Conservation (phyloP, 2,113 vertebrate genomes). For the Vicugna pacos region DNA sequence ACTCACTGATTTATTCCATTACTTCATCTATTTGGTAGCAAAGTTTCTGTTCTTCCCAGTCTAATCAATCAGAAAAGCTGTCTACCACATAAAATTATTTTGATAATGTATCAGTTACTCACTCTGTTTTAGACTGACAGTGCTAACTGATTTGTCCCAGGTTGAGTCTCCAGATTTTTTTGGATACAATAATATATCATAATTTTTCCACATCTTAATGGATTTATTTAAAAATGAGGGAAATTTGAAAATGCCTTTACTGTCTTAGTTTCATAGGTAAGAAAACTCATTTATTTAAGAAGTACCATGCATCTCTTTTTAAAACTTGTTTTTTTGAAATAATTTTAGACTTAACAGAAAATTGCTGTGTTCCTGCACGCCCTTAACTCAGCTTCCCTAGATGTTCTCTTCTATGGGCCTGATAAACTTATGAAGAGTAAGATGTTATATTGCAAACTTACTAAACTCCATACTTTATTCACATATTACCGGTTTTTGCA, state of each 20-base stretch:
- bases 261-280: neutral
- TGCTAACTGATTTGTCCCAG: neutral
- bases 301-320: neutral
- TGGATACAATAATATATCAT: neutral
- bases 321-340: neutral
- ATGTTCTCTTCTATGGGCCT: neutral
- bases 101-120: neutral
- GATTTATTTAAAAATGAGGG: neutral
- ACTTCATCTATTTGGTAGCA: neutral
- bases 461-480: neutral
- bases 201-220: neutral
- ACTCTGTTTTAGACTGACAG: neutral
- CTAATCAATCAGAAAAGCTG: slow-evolving; percentile 23
- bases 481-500: neutral
- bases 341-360: neutral
- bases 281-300: neutral
- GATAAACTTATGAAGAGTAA: neutral
- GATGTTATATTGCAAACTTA: neutral
- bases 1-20: neutral
- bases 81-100: neutral
- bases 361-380: neutral
- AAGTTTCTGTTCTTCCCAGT: neutral
- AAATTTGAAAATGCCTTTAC: neutral
- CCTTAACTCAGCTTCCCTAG: neutral
- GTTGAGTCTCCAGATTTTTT: neutral